These are phyloP conservation scores for Gulo gulo DNA, from an alignment of 2,113 vertebrate genomes.

Conservation along the genomic window DNA sequence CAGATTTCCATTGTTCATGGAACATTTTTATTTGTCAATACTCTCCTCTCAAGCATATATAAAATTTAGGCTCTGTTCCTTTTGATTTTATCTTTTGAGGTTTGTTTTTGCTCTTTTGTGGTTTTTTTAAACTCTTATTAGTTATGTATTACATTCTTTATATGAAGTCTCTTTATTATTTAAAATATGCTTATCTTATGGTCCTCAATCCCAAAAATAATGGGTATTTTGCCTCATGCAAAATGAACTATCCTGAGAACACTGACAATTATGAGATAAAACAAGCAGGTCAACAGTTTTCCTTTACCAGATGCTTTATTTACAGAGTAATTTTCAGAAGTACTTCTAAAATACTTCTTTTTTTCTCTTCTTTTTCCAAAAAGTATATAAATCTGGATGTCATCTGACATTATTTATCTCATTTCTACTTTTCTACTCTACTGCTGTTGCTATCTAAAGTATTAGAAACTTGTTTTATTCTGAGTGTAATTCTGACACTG, in stretches of 20 bases:
- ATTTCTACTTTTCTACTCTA: not conserved
- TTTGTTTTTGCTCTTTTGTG: slow-evolving; percentile 3
- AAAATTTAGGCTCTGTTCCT: not conserved
- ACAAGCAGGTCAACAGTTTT: not conserved
- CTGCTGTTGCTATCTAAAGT: not conserved
- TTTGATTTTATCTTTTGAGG: not conserved
- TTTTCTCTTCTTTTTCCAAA: not conserved
- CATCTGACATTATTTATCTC: not conserved
- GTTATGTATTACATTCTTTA: not conserved
- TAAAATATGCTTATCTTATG: not conserved
- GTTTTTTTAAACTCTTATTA: not conserved
- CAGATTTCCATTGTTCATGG: not conserved
- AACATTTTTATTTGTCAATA: not conserved
- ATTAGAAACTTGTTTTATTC: slow-evolving; percentile 8
- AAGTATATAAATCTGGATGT: not conserved
- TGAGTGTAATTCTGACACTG: not conserved
- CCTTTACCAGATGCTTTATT: not conserved
- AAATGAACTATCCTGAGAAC: not conserved
- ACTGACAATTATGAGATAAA: not conserved
- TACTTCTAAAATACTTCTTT: not conserved
- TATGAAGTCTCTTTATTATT: not conserved
- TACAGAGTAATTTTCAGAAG: not conserved
- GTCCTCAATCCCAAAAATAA: not conserved
- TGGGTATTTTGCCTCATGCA: not conserved
- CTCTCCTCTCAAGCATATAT: not conserved